Conservation (phyloP, 2,797 vertebrate genomes). For the Cetoscarus ocellatus region DNA sequence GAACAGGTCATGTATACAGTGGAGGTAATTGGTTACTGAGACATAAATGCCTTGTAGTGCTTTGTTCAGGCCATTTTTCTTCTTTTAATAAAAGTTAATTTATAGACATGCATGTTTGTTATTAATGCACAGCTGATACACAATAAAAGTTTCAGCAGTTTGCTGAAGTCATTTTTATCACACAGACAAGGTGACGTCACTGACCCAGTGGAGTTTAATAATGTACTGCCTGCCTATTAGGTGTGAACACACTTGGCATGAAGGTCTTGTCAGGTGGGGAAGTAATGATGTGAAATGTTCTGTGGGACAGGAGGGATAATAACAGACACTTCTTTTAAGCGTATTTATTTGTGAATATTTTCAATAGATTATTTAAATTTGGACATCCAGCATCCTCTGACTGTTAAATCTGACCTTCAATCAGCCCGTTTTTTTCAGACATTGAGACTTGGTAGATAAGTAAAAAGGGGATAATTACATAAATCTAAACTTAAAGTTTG, state of each 20-base stretch:
- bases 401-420: too few relatives aligned
- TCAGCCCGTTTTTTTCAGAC: too few relatives aligned
- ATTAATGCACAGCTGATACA: conserved; percentile 36
- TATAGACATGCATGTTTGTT: conserved; percentile 20
- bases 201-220: not conserved
- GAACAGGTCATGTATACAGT: conserved; percentile 72
- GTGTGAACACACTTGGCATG: not conserved
- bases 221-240: not conserved
- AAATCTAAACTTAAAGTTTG: too few relatives aligned
- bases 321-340: not conserved
- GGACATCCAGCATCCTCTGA: too few relatives aligned
- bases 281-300: not conserved
- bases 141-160: conserved; percentile 20
- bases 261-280: not conserved
- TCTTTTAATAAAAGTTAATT: conserved; percentile 26
- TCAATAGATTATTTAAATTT: too few relatives aligned
- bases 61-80: conserved; percentile 44
- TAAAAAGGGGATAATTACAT: too few relatives aligned
- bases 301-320: not conserved
- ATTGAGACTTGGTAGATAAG: too few relatives aligned
- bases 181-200: conserved; percentile 31
- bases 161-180: conserved; percentile 44
- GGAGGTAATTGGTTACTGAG: conserved; percentile 66
- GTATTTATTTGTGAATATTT: not conserved
- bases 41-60: conserved; percentile 21